Evolutionary conservation across 2,797 vertebrate species (phyloP), one percentile per base, ranked within the genome.

Genomic region (Pseudotriccus pelzelni): DNA sequence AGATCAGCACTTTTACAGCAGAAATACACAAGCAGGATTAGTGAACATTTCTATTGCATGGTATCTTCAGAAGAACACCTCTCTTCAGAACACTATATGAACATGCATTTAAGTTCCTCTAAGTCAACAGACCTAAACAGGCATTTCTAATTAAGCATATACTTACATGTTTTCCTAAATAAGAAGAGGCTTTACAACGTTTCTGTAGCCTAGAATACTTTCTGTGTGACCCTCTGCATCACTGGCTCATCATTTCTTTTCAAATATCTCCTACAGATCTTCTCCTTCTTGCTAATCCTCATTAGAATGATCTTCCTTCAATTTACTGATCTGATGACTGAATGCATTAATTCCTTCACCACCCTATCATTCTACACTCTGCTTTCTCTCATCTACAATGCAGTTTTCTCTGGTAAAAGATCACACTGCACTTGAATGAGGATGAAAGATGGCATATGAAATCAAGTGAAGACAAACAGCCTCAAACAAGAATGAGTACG

Each of bases 281-380:
- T 82, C 37, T 68, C 19, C 47, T 82, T 44, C 37, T 82, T 93
- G 39, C 30, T 91, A 77, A 76, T 56, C 36, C 43, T 41, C 47
- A 68, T 72, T 64, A 84, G 39, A 62, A 7, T 84, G 27, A 84
- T 68, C n/a, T 81, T 89, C 47, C 76, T 83, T 91, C 88, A 55
- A 86, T 79, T 93, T 90, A 79, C 44, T 86, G 77, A 81, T 90
- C 41, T 64, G 63, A 88, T 76, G 80, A 91, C n/a, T 55, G 44
- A 89, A 60, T 49, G n/a, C 3, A 4, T 58, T 89, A 72, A 80
- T 83, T 91, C 66, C 32, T 94, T 87, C 66, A 84, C 32, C 46
- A 43, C 6, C 53, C 21, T 66, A 59, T 78, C 83, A 82, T 73
- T 94, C 74, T 64, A 66, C 50, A 73, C 55, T 50, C 55, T 47